These are phyloP conservation scores for Caenorhabditis briggsae DNA, from an alignment of 1,140 invertebrate species.

Conservation along the genomic window DNA sequence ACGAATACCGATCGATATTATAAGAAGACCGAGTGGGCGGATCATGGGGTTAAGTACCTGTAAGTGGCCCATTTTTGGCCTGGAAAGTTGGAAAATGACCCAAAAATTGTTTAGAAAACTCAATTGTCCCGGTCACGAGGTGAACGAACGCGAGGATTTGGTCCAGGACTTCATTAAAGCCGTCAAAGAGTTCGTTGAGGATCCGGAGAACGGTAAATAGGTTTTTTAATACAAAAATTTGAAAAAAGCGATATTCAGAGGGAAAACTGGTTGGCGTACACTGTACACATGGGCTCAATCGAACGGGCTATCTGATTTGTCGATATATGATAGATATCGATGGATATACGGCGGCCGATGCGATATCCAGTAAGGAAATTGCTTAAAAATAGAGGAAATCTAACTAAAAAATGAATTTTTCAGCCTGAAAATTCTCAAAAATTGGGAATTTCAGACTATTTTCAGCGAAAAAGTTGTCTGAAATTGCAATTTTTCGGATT, in stretches of 20 bases:
- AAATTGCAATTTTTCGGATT: too few relatives aligned
- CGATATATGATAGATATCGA: slow-evolving; percentile 69
- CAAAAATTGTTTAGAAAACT: slow-evolving; percentile 56
- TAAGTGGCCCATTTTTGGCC: slow-evolving; percentile 11
- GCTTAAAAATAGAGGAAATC: too few relatives aligned
- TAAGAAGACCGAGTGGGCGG: slow-evolving; percentile 78
- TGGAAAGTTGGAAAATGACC: background rate
- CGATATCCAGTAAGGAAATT: slow-evolving; percentile 49
- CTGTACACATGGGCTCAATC: slow-evolving; percentile 90
- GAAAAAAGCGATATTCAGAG: slow-evolving; percentile 78
- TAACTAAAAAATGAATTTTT: background rate
- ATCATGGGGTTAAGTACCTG: slow-evolving; percentile 78
- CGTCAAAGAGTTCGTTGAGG: slow-evolving; percentile 45
- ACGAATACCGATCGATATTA: slow-evolving; percentile 84
- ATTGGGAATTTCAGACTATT: too few relatives aligned
- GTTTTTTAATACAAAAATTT: slow-evolving; percentile 78
- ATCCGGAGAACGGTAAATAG: slow-evolving; percentile 26
- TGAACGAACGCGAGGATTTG: slow-evolving; percentile 55
- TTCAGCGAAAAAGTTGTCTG: too few relatives aligned
- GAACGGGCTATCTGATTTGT: slow-evolving; percentile 89
- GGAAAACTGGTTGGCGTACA: slow-evolving; percentile 87
- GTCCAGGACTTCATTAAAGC: slow-evolving; percentile 66
- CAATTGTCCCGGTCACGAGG: slow-evolving; percentile 60
- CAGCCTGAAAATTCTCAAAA: too few relatives aligned
- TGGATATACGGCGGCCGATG: slow-evolving; percentile 47